Base-by-base conservation (phyloP, 2,888 invertebrate species). In the Athripsodes cinereus region DNA sequence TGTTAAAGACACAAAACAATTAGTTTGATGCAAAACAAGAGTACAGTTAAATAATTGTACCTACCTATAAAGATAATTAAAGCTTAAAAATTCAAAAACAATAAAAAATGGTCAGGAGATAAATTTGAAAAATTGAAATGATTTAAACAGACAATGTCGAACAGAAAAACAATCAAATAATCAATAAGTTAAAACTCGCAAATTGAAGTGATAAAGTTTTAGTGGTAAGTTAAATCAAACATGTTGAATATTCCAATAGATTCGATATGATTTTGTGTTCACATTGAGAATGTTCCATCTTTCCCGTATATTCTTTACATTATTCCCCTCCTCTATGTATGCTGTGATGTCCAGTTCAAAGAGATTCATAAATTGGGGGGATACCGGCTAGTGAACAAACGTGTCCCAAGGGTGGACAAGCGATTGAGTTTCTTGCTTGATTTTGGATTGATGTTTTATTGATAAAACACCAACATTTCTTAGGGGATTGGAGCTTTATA, bases 251-350 rank as follows among this genome's bases (percentile, higher is more conserved):
- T 31, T 31, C 11, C 31, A 11, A 31, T 31, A 31, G 31, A 31
- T 31, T 31, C 31, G 11, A 31, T 40, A 40, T 16, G 5, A 40
- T 40, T 40, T n/a, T 40, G 40, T 16, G 16, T 40, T 40, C 40
- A 13, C 40, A 40, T 40, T 16, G 40, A 40, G 13, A 47, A 79
- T 79, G 79, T 79, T 78, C 79, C 79, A 79, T 77, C 78, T 76
- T 77, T 76, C 78, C 47, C 21, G 40, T 47, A 20, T 47, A 8
- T 44, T 19, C 20, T 19, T 47, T 44, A 3, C 13, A 6, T 75
- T 77, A 74, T 75, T 75, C 74, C 72, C 74, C 70, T 46, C 57
- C 47, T 20, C 44, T 44, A 18, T 3, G 2, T 13, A 77, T 47
- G 21, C 47, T 77, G 75, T 53, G 76, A 75, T 76, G 78, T 78